phyloP scores from a whole-genome alignment of 2,888 invertebrate species.

The Brachypalpus laphriformis region DNA sequence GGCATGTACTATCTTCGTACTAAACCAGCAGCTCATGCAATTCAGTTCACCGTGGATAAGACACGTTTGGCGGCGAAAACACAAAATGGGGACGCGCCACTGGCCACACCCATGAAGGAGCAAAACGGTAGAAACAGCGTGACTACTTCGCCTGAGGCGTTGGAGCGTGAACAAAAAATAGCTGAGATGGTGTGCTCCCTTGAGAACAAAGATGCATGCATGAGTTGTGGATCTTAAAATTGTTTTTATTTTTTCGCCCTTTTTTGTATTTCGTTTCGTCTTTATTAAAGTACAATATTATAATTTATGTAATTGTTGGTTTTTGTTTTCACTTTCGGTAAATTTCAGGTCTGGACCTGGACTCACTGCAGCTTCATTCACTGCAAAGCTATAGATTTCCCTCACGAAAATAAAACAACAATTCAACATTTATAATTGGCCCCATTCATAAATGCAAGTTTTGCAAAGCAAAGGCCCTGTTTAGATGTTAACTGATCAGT shows the following conservation, averaged over 20 bases:
- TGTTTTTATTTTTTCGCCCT: neutral
- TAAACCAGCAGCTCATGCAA: slow-evolving; percentile 97
- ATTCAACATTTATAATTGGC: too few species aligned
- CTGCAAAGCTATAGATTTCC: too few species aligned
- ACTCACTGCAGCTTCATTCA: too few species aligned
- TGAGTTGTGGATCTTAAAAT: slow-evolving; percentile 91
- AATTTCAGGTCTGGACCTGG: too few species aligned
- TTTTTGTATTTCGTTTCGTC: slow-evolving; percentile 9
- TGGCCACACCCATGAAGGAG: slow-evolving; percentile 31
- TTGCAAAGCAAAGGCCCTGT: too few species aligned
- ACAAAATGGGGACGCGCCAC: slow-evolving; percentile 67
- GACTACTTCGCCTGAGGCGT: slow-evolving; percentile 25
- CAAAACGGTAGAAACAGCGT: slow-evolving; percentile 35
- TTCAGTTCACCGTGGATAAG: slow-evolving; percentile 99
- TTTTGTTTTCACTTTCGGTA: neutral
- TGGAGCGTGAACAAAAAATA: slow-evolving; percentile 84
- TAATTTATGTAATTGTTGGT: neutral
- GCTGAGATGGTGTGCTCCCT: slow-evolving; percentile 93
- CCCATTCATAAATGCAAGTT: too few species aligned
- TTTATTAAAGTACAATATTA: slow-evolving; percentile 40
- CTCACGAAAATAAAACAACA: too few species aligned
- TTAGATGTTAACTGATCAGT: too few species aligned
- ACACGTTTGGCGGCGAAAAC: slow-evolving; percentile 83
- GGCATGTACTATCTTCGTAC: slow-evolving; percentile 99
- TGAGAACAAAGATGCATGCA: slow-evolving; percentile 93